phyloP scores from a whole-genome alignment of 1,140 invertebrate genomes.

The Bombus balteatus region DNA sequence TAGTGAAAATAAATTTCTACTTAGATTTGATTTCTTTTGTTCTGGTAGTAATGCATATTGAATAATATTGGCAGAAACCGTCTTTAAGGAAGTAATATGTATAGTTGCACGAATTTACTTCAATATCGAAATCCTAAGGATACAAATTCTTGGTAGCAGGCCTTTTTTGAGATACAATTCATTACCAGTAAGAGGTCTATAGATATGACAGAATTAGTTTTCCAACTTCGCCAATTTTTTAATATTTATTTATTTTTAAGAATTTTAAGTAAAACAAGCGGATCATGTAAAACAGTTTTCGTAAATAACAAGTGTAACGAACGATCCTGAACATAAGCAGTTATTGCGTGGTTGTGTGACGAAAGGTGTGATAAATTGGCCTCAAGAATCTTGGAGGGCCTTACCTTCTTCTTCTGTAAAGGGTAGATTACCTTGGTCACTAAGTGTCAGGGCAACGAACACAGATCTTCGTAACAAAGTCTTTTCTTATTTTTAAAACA shows the following conservation, averaged over 20 bases:
- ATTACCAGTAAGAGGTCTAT: no score
- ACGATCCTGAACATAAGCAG: slow-evolving; percentile 13
- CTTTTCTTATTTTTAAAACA: slow-evolving; percentile 1
- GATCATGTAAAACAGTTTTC: slow-evolving; percentile 38
- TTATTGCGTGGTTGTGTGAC: slow-evolving; percentile 4
- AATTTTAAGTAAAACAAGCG: not conserved
- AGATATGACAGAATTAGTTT: no score
- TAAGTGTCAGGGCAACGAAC: not conserved
- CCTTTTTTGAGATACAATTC: no score
- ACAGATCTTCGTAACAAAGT: not conserved
- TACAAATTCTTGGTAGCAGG: no score
- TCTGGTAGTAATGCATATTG: no score
- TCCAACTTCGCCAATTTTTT: no score
- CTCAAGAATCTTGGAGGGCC: not conserved
- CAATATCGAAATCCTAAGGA: no score
- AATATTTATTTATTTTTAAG: not conserved
- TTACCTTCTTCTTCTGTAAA: slow-evolving; percentile 6
- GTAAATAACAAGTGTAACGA: slow-evolving; percentile 49
- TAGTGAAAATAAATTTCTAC: no score
- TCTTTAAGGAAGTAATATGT: no score
- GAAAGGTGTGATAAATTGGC: not conserved
- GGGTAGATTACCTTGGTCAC: slow-evolving; percentile 30
- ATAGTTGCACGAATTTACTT: no score
- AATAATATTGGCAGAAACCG: no score
- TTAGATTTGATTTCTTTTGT: no score